phyloP scores from a whole-genome alignment of 2,888 invertebrate genomes.

The Xanthia icteritia region DNA sequence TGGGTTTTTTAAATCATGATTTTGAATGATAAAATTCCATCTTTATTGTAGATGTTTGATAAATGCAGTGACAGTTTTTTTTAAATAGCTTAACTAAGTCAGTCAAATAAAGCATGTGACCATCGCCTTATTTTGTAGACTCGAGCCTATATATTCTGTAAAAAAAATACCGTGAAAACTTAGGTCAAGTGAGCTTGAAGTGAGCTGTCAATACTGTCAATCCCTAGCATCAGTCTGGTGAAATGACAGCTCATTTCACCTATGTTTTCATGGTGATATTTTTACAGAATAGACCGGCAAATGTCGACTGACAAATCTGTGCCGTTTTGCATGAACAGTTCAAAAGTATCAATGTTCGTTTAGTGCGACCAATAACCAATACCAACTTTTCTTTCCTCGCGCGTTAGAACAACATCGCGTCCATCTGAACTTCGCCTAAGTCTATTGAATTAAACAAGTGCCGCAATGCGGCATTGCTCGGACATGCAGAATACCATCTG shows the following conservation, averaged over 20 bases:
- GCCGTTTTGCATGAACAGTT: not conserved
- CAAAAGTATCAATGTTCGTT: not conserved
- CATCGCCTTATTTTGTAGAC: not conserved
- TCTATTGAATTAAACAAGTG: slow-evolving; percentile 61
- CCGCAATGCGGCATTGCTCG: slow-evolving; percentile 62
- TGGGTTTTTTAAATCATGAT: not conserved
- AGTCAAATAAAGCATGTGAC: not conserved
- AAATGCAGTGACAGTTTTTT: not conserved
- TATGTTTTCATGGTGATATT: not conserved
- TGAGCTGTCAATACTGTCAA: too few species aligned
- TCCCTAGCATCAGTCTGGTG: not conserved
- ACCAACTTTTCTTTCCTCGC: slow-evolving; percentile 2
- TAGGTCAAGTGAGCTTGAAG: too few species aligned
- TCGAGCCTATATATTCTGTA: too few species aligned
- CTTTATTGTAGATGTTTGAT: not conserved
- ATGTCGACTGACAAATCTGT: not conserved
- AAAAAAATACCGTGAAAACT: too few species aligned
- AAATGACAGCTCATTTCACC: not conserved
- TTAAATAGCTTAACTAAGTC: not conserved
- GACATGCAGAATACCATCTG: slow-evolving; percentile 49
- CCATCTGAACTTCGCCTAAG: slow-evolving; percentile 43
- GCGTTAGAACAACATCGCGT: slow-evolving; percentile 7
- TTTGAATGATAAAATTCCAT: not conserved
- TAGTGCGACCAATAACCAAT: not conserved
- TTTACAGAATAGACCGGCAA: not conserved